phyloP scores from a whole-genome alignment of 1,140 invertebrate species.

The Metopolophium dirhodum region DNA sequence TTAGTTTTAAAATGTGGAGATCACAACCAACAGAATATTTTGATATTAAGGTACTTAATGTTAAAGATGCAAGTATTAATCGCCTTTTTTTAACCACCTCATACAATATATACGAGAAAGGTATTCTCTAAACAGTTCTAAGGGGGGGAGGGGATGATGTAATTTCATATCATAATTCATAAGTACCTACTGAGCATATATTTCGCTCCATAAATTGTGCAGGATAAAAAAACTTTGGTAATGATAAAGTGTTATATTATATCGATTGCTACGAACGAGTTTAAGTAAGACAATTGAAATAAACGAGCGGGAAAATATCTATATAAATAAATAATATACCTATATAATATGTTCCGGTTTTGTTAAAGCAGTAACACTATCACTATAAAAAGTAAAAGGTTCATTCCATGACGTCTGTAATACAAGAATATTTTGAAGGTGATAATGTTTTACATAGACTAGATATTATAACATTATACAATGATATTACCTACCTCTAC shows the following conservation, averaged over 20 bases:
- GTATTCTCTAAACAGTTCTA: background rate
- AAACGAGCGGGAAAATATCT: background rate
- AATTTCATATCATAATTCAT: too few relatives aligned
- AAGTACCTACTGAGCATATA: too few relatives aligned
- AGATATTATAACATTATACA: background rate
- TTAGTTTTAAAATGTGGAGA: too few relatives aligned
- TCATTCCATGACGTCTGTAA: background rate
- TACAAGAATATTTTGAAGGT: background rate
- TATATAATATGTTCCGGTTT: background rate
- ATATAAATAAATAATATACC: background rate
- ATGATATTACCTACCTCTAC: background rate
- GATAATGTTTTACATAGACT: background rate
- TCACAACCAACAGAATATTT: too few relatives aligned
- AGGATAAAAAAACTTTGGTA: background rate
- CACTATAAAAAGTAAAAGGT: slow-evolving; percentile 5
- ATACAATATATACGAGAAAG: background rate
- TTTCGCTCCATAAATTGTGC: background rate
- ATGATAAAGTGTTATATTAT: background rate
- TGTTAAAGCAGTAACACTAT: background rate
- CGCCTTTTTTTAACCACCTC: too few relatives aligned
- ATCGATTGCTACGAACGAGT: background rate
- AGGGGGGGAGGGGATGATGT: background rate
- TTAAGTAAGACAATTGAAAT: background rate
- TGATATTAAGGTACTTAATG: too few relatives aligned
- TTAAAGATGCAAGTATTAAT: too few relatives aligned